phyloP scores from a whole-genome alignment of 2,888 invertebrate genomes.

The Aphodius sticticus region DNA sequence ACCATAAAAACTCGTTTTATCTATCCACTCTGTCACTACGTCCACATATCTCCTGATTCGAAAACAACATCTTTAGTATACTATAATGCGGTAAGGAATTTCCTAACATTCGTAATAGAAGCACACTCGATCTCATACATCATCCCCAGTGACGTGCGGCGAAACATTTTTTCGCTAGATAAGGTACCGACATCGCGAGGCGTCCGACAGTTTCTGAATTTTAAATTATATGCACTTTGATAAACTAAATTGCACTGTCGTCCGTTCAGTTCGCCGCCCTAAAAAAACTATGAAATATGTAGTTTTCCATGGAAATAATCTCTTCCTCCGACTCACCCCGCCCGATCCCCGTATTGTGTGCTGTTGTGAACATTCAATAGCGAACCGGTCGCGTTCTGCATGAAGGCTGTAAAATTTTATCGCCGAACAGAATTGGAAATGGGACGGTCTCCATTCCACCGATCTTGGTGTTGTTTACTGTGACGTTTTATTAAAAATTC shows the following conservation, averaged over 20 bases:
- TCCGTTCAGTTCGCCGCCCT: not conserved
- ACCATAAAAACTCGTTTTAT: no score
- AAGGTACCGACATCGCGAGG: slow-evolving; percentile 26
- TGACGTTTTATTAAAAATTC: slow-evolving; percentile 4
- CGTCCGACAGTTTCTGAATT: slow-evolving; percentile 24
- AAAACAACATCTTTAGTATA: not conserved
- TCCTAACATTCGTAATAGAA: not conserved
- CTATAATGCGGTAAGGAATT: not conserved
- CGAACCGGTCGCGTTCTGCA: not conserved
- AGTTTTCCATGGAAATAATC: not conserved
- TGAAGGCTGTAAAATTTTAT: not conserved
- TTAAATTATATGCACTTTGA: slow-evolving; percentile 33
- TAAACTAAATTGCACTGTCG: slow-evolving; percentile 37
- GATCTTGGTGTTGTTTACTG: not conserved
- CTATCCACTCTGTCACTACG: no score
- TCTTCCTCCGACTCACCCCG: not conserved
- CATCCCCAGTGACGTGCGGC: slow-evolving; percentile 16
- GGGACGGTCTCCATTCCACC: not conserved
- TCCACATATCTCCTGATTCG: no score
- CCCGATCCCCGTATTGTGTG: no score
- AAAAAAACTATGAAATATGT: not conserved
- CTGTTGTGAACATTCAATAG: not conserved
- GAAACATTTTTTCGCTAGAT: slow-evolving; percentile 29
- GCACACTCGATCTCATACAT: slow-evolving; percentile 5
- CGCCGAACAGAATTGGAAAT: not conserved